Percentiles rank a stretch among this genome's conserved stretches.
Conservation (phyloP, 2,113 vertebrate genomes). For the Gallinago undulata region DNA sequence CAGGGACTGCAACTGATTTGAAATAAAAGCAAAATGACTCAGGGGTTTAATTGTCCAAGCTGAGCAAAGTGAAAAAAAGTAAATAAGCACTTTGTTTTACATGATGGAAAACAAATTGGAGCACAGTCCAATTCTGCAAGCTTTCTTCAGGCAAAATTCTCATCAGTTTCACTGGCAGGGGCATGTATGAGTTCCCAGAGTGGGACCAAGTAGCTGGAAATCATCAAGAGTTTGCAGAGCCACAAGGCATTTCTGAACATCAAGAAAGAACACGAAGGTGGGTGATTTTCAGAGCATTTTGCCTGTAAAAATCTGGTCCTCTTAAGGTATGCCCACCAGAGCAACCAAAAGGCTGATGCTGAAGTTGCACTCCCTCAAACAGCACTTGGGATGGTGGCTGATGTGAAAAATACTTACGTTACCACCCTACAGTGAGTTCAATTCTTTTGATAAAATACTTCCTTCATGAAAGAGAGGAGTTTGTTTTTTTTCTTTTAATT, state of each 20-base stretch:
- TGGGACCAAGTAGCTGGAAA: neutral
- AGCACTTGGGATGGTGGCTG: neutral
- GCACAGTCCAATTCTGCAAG: neutral
- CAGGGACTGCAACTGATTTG: conserved; percentile 5
- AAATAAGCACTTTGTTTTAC: conserved; percentile 44
- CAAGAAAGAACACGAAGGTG: neutral
- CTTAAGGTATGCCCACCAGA: neutral
- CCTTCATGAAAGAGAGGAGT: neutral
- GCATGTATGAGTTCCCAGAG: neutral
- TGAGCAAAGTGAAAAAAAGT: conserved; percentile 5
- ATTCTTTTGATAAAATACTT: neutral
- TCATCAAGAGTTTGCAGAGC: conserved; percentile 23
- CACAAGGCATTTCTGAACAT: conserved; percentile 21
- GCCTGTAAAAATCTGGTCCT: neutral
- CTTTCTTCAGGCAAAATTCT: conserved; percentile 53
- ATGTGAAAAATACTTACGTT: neutral
- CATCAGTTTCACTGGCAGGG: conserved; percentile 5
- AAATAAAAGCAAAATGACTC: conserved; percentile 60
- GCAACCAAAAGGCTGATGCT: neutral
- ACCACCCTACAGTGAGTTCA: neutral
- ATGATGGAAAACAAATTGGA: conserved; percentile 42
- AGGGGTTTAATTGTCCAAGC: conserved; percentile 51
- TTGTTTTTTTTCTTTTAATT: neutral
- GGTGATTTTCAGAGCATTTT: neutral
- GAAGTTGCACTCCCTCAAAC: neutral